Evolutionary conservation across 2,888 invertebrate genomes (phyloP), one percentile per base, ranked within the genome.

Genomic region (Rhimphoctona megacephalus): DNA sequence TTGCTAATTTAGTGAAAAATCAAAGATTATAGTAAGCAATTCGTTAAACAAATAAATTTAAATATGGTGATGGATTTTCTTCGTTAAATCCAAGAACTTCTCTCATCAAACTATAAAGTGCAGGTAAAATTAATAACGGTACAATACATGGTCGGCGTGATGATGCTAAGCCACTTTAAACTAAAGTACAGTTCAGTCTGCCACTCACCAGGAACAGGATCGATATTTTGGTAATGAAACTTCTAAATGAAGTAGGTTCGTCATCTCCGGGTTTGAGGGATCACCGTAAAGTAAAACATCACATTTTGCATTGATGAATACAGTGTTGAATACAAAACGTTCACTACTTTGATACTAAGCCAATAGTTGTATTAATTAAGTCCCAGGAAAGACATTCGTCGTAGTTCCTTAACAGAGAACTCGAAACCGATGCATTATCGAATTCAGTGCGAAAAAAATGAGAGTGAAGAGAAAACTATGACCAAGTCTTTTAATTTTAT

Each of bases 361-460:
- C 30, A 61, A 61, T 61, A 61, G 17, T 61, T 30, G 61, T 30
- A 17, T 30, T 61, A 61, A 61, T 61, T 61, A 30, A 61, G 25
- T 61, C 5, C 30, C 6, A 61, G 30, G 25, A 30, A 30, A 61
- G 25, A 6, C 6, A 17, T 61, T 61, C 2, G 30, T 61, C 61
- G 17, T 11, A 57, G 4, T 57, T 25, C 14, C 14, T 0, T 14
- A 11, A 57, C 4, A 17, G 9, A 25, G 22, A 17, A 14, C 25
- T 25, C 14, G 14, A 14, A 22, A 57, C 25, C 14, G 14, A 2
- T 25, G 4, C 25, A 25, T 57, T 14, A 17, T 17, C 30, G 17
- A 30, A 61, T 17, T 17, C 0, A 5, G 49, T 49, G 19, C 19
- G 19, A 49, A 49, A 49, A 19, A 49, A 49, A 7, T 19, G 6